Conservation (phyloP, 2,113 vertebrate species). For the Ondatra zibethicus region DNA sequence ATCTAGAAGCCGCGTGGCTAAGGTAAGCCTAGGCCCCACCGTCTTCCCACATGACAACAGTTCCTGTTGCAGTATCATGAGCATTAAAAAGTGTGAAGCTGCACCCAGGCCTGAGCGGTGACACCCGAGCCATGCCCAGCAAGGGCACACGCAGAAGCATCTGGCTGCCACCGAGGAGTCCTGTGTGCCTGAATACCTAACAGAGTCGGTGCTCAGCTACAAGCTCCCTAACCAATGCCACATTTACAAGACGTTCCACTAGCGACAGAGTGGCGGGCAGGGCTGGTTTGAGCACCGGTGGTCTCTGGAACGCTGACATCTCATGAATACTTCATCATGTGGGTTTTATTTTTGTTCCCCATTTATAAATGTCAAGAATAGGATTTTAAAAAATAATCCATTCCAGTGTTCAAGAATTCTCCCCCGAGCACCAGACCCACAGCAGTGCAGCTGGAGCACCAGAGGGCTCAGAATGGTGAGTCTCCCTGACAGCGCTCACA, state of each 20-base stretch:
- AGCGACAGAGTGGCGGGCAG: neutral
- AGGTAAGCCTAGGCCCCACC: neutral
- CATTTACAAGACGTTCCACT: conserved; percentile 1
- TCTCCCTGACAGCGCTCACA: no score
- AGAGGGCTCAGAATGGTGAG: neutral
- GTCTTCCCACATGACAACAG: neutral
- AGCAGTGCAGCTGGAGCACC: neutral
- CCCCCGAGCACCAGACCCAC: neutral
- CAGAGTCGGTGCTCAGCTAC: neutral
- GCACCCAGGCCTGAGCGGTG: neutral
- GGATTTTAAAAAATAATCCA: neutral
- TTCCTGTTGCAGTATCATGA: neutral
- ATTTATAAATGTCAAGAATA: conserved; percentile 33
- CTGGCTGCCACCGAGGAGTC: neutral
- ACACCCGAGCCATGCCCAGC: neutral
- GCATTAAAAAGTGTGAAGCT: neutral
- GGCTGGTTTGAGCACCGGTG: neutral
- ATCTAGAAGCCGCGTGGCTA: neutral
- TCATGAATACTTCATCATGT: conserved; percentile 2
- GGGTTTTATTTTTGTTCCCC: conserved; percentile 13
- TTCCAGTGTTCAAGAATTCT: neutral
- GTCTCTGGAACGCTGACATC: conserved; percentile 35
- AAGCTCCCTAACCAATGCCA: conserved; percentile 21
- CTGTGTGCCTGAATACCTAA: neutral
- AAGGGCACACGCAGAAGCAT: no score